Conservation (phyloP, 2,888 invertebrate species). For the Nasonia oneida region DNA sequence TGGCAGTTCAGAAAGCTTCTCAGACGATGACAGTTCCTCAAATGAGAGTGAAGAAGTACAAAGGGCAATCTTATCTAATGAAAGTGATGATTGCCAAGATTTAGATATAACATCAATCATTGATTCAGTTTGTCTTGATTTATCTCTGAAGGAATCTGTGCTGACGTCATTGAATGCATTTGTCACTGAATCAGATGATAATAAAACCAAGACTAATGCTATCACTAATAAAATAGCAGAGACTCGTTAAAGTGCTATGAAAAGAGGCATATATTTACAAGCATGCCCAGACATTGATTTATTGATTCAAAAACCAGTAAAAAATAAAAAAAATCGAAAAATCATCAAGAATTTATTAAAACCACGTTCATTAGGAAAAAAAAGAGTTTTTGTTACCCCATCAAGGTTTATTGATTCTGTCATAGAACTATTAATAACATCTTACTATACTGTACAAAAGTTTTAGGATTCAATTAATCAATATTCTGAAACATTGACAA, state of each 20-base stretch:
- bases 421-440: not conserved
- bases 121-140: not conserved
- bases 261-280: slow-evolving; percentile 12
- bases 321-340: slow-evolving; percentile 4
- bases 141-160: not conserved
- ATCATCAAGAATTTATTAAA: not conserved
- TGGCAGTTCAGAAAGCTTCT: not conserved
- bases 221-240: not conserved
- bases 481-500: not conserved
- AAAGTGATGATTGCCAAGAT: not conserved
- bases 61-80: not conserved
- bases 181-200: not conserved
- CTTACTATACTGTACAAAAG: not conserved
- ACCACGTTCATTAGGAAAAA: not conserved
- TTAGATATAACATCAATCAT: not conserved
- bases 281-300: slow-evolving; percentile 16
- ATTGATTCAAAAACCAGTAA: slow-evolving; percentile 7
- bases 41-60: too few species aligned
- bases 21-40: not conserved
- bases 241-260: not conserved
- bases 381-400: slow-evolving; percentile 6
- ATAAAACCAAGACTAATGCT: not conserved
- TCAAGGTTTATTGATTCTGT: not conserved
- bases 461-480: slow-evolving; percentile 4
- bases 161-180: not conserved